phyloP scores from a whole-genome alignment of 2,113 vertebrate species.

The Anguilla japonica region DNA sequence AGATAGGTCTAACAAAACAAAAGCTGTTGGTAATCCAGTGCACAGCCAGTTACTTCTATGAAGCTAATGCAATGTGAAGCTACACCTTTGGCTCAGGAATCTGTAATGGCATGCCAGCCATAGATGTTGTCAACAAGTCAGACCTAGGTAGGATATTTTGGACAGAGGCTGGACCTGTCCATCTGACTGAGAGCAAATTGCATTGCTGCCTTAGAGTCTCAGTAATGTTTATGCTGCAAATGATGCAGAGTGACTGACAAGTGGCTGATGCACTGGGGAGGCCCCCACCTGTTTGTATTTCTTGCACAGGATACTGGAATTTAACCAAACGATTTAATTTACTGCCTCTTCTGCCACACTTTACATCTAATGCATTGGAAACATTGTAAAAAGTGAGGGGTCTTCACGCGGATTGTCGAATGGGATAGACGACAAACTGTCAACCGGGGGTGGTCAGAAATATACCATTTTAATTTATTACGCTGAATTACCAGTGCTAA shows the following conservation, averaged over 20 bases:
- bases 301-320: no score
- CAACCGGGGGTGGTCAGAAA: no score
- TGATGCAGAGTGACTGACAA: background rate
- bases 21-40: background rate
- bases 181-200: background rate
- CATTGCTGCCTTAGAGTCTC: background rate
- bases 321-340: no score
- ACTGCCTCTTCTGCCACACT: no score
- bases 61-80: background rate
- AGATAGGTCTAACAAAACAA: background rate
- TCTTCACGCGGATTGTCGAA: no score
- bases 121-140: background rate
- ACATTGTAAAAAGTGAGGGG: no score
- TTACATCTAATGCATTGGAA: no score
- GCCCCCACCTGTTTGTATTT: no score
- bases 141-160: background rate
- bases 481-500: no score
- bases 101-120: background rate
- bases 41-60: background rate
- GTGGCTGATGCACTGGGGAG: no score
- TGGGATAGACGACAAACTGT: no score
- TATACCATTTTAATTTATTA: no score
- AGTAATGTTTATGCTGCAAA: background rate
- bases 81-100: background rate
- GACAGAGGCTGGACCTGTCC: background rate